Evolutionary conservation across 2,888 invertebrate species (phyloP), one percentile per base, ranked within the genome.

Genomic region (Melieria picta): DNA sequence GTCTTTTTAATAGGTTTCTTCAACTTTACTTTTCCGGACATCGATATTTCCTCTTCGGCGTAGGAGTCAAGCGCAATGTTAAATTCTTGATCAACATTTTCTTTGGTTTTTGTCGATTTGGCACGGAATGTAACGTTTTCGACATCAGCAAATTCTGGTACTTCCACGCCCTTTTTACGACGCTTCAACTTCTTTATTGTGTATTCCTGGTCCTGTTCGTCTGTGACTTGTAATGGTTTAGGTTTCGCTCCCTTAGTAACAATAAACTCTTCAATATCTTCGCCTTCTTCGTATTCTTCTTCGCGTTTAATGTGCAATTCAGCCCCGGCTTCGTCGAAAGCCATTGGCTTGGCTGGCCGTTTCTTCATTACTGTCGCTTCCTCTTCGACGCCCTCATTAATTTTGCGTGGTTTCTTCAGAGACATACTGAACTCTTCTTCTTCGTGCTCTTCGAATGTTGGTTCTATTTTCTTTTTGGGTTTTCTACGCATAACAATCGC

Each of bases 81-180:
- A 83, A 95, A 95, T 87, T 95, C 95, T 88, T 95, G 95, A 82
- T 95, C 95, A 11, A 95, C 93, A 80, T 94, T 93, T 88, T 95
- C 94, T 85, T 93, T 93, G 0, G 93, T 93, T 88, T 92, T 94
- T 0, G 91, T 92, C 5, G 88, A 86, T 85, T 91, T 92, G 10
- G 94, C 93, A 79, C 93, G 91, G 86, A 94, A 94, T 55, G 93
- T 94, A 0, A 95, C 94, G 78, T 90, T 93, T 88, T 94, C 93
- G 9, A 91, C 90, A 81, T 93, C 93, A 1, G 92, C 91, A 63
- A 91, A 89, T 88, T 94, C 94, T 58, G 92, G 91, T 75, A 92
- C 88, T 77, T 93, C 92, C 6, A 89, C 87, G 70, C 90, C 87
- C 82, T 93, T 93, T 80, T 90, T 89, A 64, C 91, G 88, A 6